Conservation (phyloP, 2,113 vertebrate species). For the Emydura subglobosa region DNA sequence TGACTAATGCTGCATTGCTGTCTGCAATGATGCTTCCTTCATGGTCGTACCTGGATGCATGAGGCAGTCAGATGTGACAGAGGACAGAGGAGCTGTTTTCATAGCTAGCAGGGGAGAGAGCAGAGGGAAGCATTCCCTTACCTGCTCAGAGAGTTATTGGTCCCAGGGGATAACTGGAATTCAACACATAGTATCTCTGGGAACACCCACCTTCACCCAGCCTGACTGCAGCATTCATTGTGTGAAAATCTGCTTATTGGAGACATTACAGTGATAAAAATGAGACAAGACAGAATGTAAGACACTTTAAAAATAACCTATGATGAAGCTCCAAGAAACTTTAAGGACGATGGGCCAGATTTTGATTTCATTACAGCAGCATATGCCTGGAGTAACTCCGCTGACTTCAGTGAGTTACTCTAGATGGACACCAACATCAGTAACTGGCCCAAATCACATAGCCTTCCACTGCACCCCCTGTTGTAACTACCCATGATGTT, state of each 20-base stretch:
- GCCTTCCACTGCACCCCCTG: constrained; percentile 42
- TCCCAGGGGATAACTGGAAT: constrained; percentile 54
- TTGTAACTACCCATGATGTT: constrained; percentile 54
- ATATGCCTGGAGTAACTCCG: not conserved
- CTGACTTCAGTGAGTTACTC: not conserved
- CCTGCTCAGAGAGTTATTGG: constrained; percentile 42
- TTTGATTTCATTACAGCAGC: not conserved
- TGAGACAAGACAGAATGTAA: constrained; percentile 38
- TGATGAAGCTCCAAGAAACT: constrained; percentile 23
- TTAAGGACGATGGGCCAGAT: not conserved
- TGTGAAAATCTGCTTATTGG: constrained; percentile 14
- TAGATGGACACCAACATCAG: not conserved
- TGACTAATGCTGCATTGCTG: constrained; percentile 25
- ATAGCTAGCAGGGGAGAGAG: constrained; percentile 52
- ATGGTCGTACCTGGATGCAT: constrained; percentile 28
- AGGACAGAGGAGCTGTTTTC: constrained; percentile 63
- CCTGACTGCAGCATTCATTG: constrained; percentile 21
- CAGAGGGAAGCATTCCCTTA: constrained; percentile 64
- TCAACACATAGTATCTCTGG: not conserved
- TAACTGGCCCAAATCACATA: constrained; percentile 35
- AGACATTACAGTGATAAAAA: not conserved
- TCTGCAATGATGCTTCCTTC: constrained; percentile 35
- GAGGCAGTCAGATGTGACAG: constrained; percentile 75
- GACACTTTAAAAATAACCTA: constrained; percentile 47
- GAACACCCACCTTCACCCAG: constrained; percentile 38